phyloP scores from a whole-genome alignment of 2,888 invertebrate genomes.

The Netelia melanura region DNA sequence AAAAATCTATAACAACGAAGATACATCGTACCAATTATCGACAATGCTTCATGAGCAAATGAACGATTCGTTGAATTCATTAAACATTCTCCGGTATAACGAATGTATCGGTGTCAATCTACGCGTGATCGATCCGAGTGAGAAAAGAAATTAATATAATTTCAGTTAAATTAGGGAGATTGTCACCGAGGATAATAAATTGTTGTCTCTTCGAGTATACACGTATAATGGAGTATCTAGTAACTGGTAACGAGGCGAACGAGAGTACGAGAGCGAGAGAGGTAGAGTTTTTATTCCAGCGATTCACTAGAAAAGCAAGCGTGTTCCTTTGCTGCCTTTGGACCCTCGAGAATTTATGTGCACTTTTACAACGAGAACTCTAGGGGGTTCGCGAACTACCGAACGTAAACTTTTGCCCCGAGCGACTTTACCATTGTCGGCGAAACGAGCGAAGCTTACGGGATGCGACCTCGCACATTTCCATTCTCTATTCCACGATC shows the following conservation, averaged over 20 bases:
- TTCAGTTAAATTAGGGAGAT: neutral
- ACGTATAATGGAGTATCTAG: neutral
- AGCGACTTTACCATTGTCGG: conserved; percentile 58
- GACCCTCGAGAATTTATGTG: conserved; percentile 53
- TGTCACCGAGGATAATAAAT: neutral
- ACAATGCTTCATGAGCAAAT: neutral
- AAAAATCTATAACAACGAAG: neutral
- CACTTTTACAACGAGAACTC: conserved; percentile 37
- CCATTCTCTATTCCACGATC: conserved; percentile 27
- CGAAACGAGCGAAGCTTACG: conserved; percentile 54
- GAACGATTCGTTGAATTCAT: neutral
- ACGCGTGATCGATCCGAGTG: neutral
- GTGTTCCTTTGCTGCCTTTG: conserved; percentile 20
- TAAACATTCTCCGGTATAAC: neutral
- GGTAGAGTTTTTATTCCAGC: neutral
- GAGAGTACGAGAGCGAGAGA: neutral
- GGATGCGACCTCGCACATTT: conserved; percentile 51
- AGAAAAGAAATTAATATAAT: neutral
- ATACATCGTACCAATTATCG: conserved; percentile 26
- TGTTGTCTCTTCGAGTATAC: neutral
- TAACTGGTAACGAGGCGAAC: neutral
- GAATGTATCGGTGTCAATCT: neutral
- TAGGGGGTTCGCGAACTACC: conserved; percentile 48
- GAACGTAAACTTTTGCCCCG: conserved; percentile 63
- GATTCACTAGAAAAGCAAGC: conserved; percentile 16